Evolutionary conservation across 2,888 invertebrate species (phyloP).

Genomic region (Ligdia adustata): DNA sequence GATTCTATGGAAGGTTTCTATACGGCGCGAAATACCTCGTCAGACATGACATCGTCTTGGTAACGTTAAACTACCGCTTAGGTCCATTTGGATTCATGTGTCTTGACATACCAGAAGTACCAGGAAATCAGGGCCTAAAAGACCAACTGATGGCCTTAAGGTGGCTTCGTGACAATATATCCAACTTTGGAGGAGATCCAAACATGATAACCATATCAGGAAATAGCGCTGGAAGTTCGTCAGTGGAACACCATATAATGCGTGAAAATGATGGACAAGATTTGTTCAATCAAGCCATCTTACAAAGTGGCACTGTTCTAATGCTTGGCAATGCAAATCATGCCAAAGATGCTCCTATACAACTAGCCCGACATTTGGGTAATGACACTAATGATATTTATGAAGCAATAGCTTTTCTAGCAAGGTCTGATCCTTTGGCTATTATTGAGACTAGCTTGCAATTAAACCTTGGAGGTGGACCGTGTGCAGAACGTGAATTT

Average conservation of each 20-base stretch:
- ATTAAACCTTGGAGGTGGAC: slow-evolving; percentile 33
- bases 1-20: slow-evolving; percentile 38
- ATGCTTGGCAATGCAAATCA: slow-evolving; percentile 31
- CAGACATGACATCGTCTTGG: slow-evolving; percentile 50
- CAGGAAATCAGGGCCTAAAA: slow-evolving; percentile 64
- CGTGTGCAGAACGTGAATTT: slow-evolving; percentile 48
- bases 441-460: slow-evolving; percentile 40
- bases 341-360: slow-evolving; percentile 39
- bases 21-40: slow-evolving; percentile 51
- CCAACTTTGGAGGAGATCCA: slow-evolving; percentile 56
- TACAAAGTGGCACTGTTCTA: slow-evolving; percentile 48
- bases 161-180: slow-evolving; percentile 60
- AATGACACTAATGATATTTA: slow-evolving; percentile 35
- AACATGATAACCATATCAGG: slow-evolving; percentile 56
- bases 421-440: slow-evolving; percentile 34
- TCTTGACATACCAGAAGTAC: slow-evolving; percentile 53
- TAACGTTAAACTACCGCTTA: slow-evolving; percentile 53
- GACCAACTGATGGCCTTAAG: slow-evolving; percentile 55
- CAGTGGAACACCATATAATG: slow-evolving; percentile 51
- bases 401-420: slow-evolving; percentile 47
- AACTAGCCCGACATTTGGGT: slow-evolving; percentile 45
- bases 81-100: slow-evolving; percentile 67
- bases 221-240: slow-evolving; percentile 55
- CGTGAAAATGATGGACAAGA: slow-evolving; percentile 36
- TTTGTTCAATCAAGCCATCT: slow-evolving; percentile 47